Percentiles rank a stretch among this genome's conserved stretches.
Conservation (phyloP, 2,797 vertebrate genomes). For the Macrochelys suwanniensis region DNA sequence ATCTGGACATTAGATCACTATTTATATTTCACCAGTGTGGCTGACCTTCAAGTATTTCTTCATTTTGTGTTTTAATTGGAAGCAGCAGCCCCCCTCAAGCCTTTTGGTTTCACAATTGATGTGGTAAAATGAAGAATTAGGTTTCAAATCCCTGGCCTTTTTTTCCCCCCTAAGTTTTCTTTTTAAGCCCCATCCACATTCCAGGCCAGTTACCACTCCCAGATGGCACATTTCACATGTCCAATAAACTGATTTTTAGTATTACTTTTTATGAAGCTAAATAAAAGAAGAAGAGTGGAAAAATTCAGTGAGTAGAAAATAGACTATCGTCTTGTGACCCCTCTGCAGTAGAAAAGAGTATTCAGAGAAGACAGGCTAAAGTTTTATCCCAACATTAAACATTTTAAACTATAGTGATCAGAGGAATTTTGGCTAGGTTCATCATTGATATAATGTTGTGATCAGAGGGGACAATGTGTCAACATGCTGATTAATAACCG, state of each 20-base stretch:
- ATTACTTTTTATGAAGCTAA: conserved; percentile 2
- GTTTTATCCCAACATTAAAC: background rate
- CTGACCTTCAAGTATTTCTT: background rate
- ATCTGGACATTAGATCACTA: background rate
- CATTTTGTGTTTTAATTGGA: background rate
- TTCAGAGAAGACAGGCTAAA: background rate
- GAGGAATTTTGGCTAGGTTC: background rate
- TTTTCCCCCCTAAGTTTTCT: background rate
- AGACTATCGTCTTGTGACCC: background rate
- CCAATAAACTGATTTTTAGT: conserved; percentile 3
- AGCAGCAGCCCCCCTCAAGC: background rate
- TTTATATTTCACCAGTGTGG: background rate
- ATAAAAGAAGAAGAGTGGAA: background rate
- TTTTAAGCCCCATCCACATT: conserved; percentile 15
- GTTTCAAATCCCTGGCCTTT: background rate
- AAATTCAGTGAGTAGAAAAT: background rate
- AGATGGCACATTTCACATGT: background rate
- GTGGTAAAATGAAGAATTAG: background rate
- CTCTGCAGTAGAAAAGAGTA: background rate
- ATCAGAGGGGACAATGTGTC: background rate
- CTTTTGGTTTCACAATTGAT: conserved; percentile 2
- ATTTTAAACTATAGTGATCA: background rate
- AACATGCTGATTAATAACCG: background rate
- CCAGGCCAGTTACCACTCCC: background rate
- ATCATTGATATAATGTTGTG: no score